A percentile compares a stretch with the other conserved stretches of the same genome.
These are phyloP conservation scores for Galleria mellonella DNA, from an alignment of 1,140 invertebrate genomes.

Conservation along the genomic window DNA sequence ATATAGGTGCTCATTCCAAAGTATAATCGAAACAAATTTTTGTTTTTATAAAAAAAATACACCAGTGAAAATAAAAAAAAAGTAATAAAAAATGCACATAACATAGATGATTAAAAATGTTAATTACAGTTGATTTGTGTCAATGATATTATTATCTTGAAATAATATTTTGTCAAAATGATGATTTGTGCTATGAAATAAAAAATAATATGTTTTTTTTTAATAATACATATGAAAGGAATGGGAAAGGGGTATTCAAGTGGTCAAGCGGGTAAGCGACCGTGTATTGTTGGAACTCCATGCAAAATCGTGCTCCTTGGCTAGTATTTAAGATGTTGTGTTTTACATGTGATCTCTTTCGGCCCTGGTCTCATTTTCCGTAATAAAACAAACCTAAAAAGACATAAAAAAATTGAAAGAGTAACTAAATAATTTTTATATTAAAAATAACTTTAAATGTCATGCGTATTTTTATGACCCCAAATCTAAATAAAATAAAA, in stretches of 20 bases:
- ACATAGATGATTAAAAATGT: neutral
- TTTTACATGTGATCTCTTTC: constrained; percentile 58
- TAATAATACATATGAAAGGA: constrained; percentile 12
- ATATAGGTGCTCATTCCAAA: neutral
- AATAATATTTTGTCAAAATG: neutral
- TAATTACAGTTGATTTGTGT: too few relatives aligned
- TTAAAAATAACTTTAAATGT: constrained; percentile 6
- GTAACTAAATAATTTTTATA: constrained; percentile 11
- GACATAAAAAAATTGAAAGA: constrained; percentile 41
- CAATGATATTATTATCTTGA: neutral
- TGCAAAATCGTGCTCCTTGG: constrained; percentile 52
- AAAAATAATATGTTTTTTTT: neutral
- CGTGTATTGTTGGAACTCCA: constrained; percentile 34
- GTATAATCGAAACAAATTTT: too few relatives aligned
- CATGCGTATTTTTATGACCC: constrained; percentile 19
- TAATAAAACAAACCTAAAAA: constrained; percentile 53
- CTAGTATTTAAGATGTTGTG: constrained; percentile 36
- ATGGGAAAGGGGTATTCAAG: constrained; percentile 12
- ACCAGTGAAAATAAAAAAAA: too few relatives aligned
- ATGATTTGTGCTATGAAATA: too few relatives aligned
- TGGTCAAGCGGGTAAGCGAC: constrained; percentile 42
- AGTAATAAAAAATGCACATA: neutral
- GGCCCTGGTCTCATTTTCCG: constrained; percentile 69
- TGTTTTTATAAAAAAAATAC: too few relatives aligned
- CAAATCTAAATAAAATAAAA: constrained; percentile 26